These are phyloP conservation scores for Poecilia picta DNA, from an alignment of 2,797 vertebrate genomes.

Conservation along the genomic window DNA sequence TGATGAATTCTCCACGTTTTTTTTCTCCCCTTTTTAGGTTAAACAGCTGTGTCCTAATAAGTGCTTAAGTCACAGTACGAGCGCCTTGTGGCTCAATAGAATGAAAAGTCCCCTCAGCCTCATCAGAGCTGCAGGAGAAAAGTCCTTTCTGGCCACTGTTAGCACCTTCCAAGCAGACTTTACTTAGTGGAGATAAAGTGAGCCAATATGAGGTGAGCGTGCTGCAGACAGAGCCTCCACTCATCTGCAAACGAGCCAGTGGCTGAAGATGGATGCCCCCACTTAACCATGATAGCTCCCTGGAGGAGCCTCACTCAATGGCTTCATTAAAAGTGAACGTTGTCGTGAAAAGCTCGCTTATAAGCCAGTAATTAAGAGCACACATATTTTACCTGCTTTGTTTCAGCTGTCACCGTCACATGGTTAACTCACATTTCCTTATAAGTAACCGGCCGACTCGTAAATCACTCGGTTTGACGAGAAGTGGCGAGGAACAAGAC, in stretches of 20 bases:
- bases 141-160: conserved; percentile 67
- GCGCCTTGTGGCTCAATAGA: conserved; percentile 29
- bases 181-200: conserved; percentile 82
- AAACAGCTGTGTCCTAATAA: conserved; percentile 57
- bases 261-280: conserved; percentile 83
- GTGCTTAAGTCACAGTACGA: conserved; percentile 39
- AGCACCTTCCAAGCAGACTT: conserved; percentile 72
- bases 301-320: conserved; percentile 81
- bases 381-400: conserved; percentile 80
- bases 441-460: conserved; percentile 65
- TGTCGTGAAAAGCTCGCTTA: conserved; percentile 78
- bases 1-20: conserved; percentile 41
- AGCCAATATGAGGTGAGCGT: conserved; percentile 76
- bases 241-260: conserved; percentile 75
- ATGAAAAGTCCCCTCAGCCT: conserved; percentile 57
- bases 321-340: conserved; percentile 83
- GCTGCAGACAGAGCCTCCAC: conserved; percentile 70
- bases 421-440: conserved; percentile 74
- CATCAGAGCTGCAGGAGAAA: conserved; percentile 56
- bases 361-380: conserved; percentile 81
- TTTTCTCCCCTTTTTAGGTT: conserved; percentile 34
- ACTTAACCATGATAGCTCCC: conserved; percentile 83
- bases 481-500: conserved; percentile 39
- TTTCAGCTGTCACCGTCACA: conserved; percentile 74
- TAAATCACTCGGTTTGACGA: conserved; percentile 65